Evolutionary conservation across 2,888 invertebrate species (phyloP).

Genomic region (Synanthedon formicaeformis): DNA sequence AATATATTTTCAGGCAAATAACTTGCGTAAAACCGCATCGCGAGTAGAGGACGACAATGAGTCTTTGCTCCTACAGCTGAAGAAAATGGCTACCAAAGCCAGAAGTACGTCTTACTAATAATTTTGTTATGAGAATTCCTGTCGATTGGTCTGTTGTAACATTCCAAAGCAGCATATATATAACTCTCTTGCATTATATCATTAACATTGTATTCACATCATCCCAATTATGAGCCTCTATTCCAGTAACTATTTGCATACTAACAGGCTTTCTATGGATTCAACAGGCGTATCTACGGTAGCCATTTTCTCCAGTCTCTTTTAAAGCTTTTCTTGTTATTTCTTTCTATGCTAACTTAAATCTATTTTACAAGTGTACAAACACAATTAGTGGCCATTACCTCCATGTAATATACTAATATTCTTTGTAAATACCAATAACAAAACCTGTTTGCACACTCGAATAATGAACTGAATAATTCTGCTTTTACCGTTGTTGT

Average conservation of each 20-base stretch:
- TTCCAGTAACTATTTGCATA: constrained; percentile 25
- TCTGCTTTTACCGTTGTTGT: no score
- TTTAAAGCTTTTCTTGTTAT: constrained; percentile 10
- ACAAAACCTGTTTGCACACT: not conserved
- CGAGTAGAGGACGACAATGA: constrained; percentile 98
- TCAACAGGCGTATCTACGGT: constrained; percentile 50
- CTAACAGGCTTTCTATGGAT: constrained; percentile 47
- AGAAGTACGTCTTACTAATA: constrained; percentile 75
- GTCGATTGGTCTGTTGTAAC: constrained; percentile 38
- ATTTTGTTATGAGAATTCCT: constrained; percentile 45
- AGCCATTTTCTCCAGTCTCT: constrained; percentile 68
- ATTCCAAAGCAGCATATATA: constrained; percentile 9
- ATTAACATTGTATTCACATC: constrained; percentile 11
- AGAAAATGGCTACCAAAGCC: constrained; percentile 93
- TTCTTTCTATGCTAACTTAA: not conserved
- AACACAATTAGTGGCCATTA: not conserved
- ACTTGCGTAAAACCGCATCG: constrained; percentile 88
- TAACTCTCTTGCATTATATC: constrained; percentile 8
- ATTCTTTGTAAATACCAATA: not conserved
- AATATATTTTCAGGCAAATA: constrained; percentile 81
- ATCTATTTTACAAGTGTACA: not conserved
- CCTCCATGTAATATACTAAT: not conserved
- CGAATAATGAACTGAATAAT: no score
- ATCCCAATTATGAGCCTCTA: constrained; percentile 16
- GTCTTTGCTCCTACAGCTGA: constrained; percentile 92